Conservation (phyloP, 1,140 invertebrate species). For the Andrena cerasifolii region DNA sequence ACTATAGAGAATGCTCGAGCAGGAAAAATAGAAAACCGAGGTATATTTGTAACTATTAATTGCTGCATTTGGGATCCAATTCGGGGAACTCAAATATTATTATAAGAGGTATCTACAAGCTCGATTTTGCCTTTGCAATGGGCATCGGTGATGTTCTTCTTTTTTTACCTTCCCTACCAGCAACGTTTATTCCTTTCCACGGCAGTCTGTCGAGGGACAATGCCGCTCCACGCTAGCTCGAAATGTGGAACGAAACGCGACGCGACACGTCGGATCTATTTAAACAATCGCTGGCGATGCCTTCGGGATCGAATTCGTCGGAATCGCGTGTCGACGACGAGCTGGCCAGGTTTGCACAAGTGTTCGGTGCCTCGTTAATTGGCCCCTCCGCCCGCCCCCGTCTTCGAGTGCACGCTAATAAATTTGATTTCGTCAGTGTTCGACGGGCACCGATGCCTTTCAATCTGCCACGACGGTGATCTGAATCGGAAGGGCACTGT, state of each 20-base stretch:
- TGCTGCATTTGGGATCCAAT: no score
- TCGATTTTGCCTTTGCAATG: no score
- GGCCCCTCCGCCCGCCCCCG: constrained; percentile 32
- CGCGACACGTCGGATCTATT: constrained; percentile 30
- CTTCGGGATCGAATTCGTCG: constrained; percentile 36
- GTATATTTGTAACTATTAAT: no score
- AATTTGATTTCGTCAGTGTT: constrained; percentile 61
- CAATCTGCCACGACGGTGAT: neutral
- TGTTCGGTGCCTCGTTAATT: constrained; percentile 69
- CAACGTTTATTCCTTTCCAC: no score
- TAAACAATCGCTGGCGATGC: constrained; percentile 20
- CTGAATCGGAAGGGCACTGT: neutral
- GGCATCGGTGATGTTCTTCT: no score
- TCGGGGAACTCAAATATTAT: no score
- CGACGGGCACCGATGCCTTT: neutral
- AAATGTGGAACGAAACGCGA: constrained; percentile 5
- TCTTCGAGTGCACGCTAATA: constrained; percentile 62
- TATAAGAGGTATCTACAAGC: no score
- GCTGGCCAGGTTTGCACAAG: constrained; percentile 70
- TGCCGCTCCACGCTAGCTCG: neutral
- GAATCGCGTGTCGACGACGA: constrained; percentile 39
- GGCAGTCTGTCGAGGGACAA: no score
- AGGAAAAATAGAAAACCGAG: no score
- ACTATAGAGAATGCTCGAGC: no score
- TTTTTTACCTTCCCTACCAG: no score